Conservation (phyloP, 2,797 vertebrate genomes). For the Eidolon dupreanum region DNA sequence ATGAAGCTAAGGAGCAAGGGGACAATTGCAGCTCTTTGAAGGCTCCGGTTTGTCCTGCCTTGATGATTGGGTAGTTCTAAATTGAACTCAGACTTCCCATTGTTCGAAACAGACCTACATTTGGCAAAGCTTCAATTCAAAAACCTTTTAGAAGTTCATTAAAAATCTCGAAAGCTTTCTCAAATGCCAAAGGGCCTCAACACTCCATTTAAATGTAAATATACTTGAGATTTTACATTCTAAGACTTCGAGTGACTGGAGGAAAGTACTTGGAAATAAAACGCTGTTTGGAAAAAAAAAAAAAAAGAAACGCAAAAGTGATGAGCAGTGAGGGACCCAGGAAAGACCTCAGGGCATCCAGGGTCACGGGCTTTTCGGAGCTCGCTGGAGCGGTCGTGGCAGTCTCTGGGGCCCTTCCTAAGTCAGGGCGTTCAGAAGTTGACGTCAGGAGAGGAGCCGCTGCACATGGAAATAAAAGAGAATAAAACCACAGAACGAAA, state of each 20-base stretch:
- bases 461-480: not conserved
- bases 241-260: slow-evolving; percentile 20
- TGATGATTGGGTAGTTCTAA: not conserved
- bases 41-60: not conserved
- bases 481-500: not conserved
- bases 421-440: not conserved
- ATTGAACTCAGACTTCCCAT: not conserved
- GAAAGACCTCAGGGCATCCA: not conserved
- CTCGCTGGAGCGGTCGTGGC: not conserved
- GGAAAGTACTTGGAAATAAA: slow-evolving; percentile 19
- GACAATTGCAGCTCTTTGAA: not conserved
- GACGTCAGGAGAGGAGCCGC: not conserved
- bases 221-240: slow-evolving; percentile 50
- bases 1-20: not conserved
- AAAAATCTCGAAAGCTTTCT: slow-evolving; percentile 58
- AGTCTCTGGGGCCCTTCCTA: not conserved
- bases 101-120: slow-evolving; percentile 31
- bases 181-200: slow-evolving; percentile 47
- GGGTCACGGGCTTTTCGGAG: rapidly evolving
- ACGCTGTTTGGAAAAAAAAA: not conserved
- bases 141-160: slow-evolving; percentile 67
- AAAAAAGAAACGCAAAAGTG: not conserved
- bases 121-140: slow-evolving; percentile 47
- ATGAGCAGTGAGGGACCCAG: not conserved
- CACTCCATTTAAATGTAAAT: slow-evolving; percentile 70